Evolutionary conservation across 2,797 vertebrate genomes (phyloP).

Genomic region (Coreius guichenoti): DNA sequence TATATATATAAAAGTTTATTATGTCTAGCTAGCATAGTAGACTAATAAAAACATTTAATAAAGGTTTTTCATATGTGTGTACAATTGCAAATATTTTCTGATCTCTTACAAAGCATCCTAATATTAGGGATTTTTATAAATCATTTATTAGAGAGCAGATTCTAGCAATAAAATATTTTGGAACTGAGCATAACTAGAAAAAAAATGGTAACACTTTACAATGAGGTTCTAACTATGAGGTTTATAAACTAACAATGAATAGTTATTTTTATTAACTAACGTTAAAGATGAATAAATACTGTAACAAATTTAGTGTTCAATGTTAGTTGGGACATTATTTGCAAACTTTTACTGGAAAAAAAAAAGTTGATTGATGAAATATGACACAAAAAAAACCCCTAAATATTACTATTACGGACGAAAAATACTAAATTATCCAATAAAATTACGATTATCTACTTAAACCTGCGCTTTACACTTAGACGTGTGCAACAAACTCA

Average conservation of each 20-base stretch:
- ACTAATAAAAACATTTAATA: too few relatives aligned
- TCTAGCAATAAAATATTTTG: too few relatives aligned
- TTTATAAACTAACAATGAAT: not conserved
- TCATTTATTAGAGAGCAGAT: too few relatives aligned
- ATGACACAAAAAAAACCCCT: too few relatives aligned
- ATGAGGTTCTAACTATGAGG: too few relatives aligned
- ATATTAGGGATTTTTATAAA: not conserved
- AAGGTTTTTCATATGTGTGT: too few relatives aligned
- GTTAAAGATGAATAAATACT: not conserved
- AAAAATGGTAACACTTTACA: too few relatives aligned
- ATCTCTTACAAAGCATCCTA: not conserved
- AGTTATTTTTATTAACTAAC: not conserved
- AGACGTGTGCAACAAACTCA: slow-evolving; percentile 9
- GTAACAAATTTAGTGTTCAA: not conserved
- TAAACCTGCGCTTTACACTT: not conserved
- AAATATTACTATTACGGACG: not conserved
- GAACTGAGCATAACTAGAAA: too few relatives aligned
- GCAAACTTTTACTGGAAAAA: not conserved
- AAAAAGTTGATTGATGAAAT: not conserved
- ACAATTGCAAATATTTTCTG: not conserved
- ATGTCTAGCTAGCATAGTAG: too few relatives aligned
- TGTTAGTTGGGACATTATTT: not conserved
- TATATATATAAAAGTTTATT: too few relatives aligned
- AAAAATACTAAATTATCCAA: not conserved
- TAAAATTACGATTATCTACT: not conserved